These are phyloP conservation scores for Balaeniceps rex DNA, from an alignment of 2,113 vertebrate genomes.

Conservation along the genomic window DNA sequence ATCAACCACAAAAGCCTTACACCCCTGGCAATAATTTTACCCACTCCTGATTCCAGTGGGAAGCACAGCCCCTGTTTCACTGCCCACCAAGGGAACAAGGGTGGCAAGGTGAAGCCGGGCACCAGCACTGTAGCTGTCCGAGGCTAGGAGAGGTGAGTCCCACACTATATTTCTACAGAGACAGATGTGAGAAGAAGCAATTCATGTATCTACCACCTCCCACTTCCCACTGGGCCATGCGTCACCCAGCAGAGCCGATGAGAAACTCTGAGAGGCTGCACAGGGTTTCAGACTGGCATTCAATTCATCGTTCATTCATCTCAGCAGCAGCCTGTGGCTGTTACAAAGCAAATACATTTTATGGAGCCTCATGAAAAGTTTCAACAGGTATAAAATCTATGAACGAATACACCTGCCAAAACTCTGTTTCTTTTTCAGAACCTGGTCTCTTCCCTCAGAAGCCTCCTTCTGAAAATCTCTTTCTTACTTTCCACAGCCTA, in stretches of 20 bases:
- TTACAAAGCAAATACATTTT: neutral
- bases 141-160: neutral
- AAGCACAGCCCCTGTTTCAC: neutral
- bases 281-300: neutral
- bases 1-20: neutral
- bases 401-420: neutral
- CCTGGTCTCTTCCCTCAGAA: neutral
- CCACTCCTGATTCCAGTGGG: neutral
- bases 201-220: neutral
- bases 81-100: neutral
- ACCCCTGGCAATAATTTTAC: neutral
- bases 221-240: accelerated
- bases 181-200: neutral
- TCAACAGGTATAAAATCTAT: neutral
- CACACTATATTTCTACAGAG: neutral
- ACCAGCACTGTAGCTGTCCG: neutral
- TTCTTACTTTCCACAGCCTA: neutral
- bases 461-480: neutral
- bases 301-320: neutral
- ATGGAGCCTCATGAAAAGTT: neutral
- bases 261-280: neutral
- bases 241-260: neutral
- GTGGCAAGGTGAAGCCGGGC: neutral
- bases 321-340: neutral
- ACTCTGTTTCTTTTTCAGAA: neutral